Evolutionary conservation across 2,113 vertebrate species (phyloP).

Genomic region (Notarius quadriscutis): DNA sequence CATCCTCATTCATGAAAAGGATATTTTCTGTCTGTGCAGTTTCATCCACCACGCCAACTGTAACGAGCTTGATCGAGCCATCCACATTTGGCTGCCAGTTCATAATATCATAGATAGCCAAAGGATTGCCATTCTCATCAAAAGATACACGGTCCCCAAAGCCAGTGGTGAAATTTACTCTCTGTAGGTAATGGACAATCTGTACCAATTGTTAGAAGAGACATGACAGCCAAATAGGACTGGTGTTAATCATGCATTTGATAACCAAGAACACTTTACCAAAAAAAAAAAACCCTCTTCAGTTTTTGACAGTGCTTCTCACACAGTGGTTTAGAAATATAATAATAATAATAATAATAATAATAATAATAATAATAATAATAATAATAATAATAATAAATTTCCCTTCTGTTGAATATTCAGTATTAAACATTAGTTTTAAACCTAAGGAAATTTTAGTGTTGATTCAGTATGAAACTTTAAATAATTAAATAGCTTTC

Average conservation of each 20-base stretch:
- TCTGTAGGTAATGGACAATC: conserved; percentile 68
- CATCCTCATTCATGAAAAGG: conserved; percentile 61
- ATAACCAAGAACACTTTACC: not conserved
- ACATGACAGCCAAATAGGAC: not conserved
- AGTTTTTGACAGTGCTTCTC: not conserved
- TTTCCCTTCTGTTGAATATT: not conserved
- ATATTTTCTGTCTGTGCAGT: conserved; percentile 51
- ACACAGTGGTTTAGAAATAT: not conserved
- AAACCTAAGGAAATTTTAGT: too few relatives aligned
- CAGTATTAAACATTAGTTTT: not conserved
- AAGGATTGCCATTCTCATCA: conserved; percentile 71
- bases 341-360: too few relatives aligned
- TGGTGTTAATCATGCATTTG: not conserved
- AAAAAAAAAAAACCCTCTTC: not conserved
- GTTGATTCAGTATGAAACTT: too few relatives aligned
- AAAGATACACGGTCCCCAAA: conserved; percentile 71
- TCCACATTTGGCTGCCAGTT: conserved; percentile 68
- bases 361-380: too few relatives aligned
- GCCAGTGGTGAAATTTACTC: conserved; percentile 66
- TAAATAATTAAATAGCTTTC: not conserved
- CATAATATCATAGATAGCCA: conserved; percentile 72
- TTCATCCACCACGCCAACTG: conserved; percentile 64
- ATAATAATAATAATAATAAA: not conserved
- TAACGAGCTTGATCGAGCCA: conserved; percentile 54
- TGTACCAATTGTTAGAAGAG: conserved; percentile 13